Percentiles rank a stretch among this genome's conserved stretches.
Conservation (phyloP, 2,113 vertebrate species). For the Gulo gulo region DNA sequence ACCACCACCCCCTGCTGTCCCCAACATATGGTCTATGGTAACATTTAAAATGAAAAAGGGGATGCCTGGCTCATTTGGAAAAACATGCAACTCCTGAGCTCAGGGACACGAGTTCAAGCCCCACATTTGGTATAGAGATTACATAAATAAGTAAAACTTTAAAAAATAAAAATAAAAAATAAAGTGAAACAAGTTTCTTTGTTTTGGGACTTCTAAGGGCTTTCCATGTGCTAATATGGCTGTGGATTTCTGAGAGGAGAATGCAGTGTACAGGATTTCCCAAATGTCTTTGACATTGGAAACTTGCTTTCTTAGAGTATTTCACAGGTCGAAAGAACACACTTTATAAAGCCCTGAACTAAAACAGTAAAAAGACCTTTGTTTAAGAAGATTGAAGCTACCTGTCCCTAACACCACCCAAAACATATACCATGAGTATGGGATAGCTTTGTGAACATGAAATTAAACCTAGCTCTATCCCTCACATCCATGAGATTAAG, state of each 20-base stretch:
- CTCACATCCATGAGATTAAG: neutral
- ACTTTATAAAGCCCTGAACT: neutral
- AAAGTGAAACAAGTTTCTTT: neutral
- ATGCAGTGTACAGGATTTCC: neutral
- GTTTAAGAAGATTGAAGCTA: neutral
- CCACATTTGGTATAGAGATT: neutral
- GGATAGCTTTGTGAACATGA: neutral
- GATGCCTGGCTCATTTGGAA: neutral
- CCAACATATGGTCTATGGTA: neutral
- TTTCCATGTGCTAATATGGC: neutral
- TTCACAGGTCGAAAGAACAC: neutral
- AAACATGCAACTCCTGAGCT: neutral
- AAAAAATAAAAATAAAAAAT: neutral
- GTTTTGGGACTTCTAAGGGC: neutral
- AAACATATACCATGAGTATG: neutral
- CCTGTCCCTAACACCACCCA: neutral
- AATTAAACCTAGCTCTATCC: neutral
- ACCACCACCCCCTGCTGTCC: accelerated
- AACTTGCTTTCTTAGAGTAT: neutral
- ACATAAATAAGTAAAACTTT: neutral
- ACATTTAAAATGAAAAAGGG: neutral
- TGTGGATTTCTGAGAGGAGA: neutral
- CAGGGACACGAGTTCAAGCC: neutral
- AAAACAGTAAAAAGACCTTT: neutral
- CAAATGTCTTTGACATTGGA: neutral